A percentile compares a stretch with the other conserved stretches of the same genome.
These are phyloP conservation scores for Acrobasis suavella DNA, from an alignment of 2,888 invertebrate species.

Conservation along the genomic window DNA sequence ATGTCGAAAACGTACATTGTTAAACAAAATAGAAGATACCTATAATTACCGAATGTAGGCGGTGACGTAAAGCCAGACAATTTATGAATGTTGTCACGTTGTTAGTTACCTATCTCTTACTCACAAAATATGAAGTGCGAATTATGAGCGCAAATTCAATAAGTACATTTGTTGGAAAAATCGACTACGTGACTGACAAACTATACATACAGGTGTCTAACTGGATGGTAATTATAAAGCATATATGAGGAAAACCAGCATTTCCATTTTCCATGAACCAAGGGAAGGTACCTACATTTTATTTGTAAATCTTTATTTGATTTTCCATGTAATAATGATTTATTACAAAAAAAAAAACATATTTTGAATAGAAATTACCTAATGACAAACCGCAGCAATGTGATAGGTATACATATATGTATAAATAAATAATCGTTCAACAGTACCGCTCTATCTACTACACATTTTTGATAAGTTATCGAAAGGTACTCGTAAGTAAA, in stretches of 20 bases:
- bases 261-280: neutral
- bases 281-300: neutral
- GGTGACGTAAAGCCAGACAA: conserved; percentile 39
- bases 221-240: neutral
- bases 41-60: neutral
- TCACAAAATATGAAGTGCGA: conserved; percentile 35
- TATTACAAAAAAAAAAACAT: neutral
- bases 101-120: conserved; percentile 34
- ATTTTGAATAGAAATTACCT: neutral
- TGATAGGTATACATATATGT: too few relatives aligned
- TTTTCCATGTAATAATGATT: neutral
- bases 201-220: neutral
- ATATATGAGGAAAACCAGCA: neutral
- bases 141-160: conserved; percentile 37
- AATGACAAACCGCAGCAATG: neutral
- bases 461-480: conserved; percentile 5
- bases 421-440: neutral
- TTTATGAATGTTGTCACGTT: conserved; percentile 36
- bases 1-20: conserved; percentile 1
- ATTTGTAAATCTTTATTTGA: neutral
- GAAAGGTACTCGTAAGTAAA: neutral
- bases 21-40: neutral
- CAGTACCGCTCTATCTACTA: conserved; percentile 8
- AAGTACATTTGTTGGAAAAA: conserved; percentile 1
- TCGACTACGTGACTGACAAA: conserved; percentile 1